phyloP scores from a whole-genome alignment of 2,113 vertebrate genomes.

The Nesospiza acunhae region DNA sequence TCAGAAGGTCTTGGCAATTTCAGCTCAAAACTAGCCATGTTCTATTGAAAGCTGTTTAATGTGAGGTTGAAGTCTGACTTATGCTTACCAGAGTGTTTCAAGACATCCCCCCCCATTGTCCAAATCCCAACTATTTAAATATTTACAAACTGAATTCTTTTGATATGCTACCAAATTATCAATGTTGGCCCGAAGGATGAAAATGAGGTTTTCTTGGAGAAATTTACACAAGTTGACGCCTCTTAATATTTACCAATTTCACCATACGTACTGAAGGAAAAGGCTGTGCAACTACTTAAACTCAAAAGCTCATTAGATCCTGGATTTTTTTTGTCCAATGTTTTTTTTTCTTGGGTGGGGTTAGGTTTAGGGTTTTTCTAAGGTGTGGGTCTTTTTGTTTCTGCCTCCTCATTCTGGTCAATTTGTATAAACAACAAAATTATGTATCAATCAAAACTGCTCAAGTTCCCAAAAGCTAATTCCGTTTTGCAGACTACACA shows the following conservation, averaged over 20 bases:
- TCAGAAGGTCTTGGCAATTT: background rate
- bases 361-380: background rate
- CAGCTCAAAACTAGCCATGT: background rate
- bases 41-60: background rate
- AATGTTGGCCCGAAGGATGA: background rate
- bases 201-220: background rate
- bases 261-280: background rate
- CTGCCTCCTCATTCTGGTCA: background rate
- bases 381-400: background rate
- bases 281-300: background rate
- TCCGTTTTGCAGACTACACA: background rate
- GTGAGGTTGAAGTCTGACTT: background rate
- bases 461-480: background rate
- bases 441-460: background rate
- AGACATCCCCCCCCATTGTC: background rate
- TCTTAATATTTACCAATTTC: background rate
- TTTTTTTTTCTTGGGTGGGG: background rate
- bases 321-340: background rate
- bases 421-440: background rate
- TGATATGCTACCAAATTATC: background rate
- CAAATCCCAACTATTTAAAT: background rate
- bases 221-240: background rate
- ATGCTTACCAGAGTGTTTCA: rapidly evolving
- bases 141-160: background rate
- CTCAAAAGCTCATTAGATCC: background rate